phyloP scores from a whole-genome alignment of 2,113 vertebrate species.

The Oryzias woworae region DNA sequence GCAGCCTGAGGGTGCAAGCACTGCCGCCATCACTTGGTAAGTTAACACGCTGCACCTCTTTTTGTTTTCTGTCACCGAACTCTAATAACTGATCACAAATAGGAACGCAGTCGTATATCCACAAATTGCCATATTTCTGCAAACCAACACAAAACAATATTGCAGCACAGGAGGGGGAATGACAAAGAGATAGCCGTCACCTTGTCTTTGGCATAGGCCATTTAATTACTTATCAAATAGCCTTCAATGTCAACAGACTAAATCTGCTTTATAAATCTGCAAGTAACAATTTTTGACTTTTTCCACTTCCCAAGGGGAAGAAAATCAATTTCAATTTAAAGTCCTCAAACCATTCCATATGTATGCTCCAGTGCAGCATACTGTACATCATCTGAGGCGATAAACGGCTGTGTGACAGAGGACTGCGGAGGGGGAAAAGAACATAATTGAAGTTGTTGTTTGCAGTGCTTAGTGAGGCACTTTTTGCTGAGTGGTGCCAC shows the following conservation, averaged over 20 bases:
- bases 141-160: no score
- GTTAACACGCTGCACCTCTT: constrained; percentile 23
- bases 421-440: constrained; percentile 1
- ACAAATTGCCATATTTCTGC: constrained; percentile 43
- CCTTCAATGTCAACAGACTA: constrained; percentile 94
- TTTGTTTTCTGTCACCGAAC: constrained; percentile 33
- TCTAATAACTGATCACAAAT: constrained; percentile 52
- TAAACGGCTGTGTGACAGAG: constrained; percentile 78
- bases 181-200: constrained; percentile 92
- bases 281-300: constrained; percentile 95
- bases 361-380: constrained; percentile 84
- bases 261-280: constrained; percentile 96
- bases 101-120: constrained; percentile 19
- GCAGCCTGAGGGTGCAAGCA: constrained; percentile 45
- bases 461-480: constrained; percentile 72
- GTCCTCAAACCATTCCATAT: constrained; percentile 84
- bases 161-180: constrained; percentile 69
- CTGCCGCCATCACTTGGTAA: constrained; percentile 21
- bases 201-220: constrained; percentile 91
- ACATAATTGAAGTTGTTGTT: constrained; percentile 76
- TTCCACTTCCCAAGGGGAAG: constrained; percentile 89
- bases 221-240: constrained; percentile 99
- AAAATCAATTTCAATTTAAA: constrained; percentile 99
- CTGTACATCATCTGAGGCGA: constrained; percentile 86
- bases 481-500: constrained; percentile 69